Evolutionary conservation across 1,140 invertebrate species (phyloP).

Genomic region (Hylaeus anthracinus): DNA sequence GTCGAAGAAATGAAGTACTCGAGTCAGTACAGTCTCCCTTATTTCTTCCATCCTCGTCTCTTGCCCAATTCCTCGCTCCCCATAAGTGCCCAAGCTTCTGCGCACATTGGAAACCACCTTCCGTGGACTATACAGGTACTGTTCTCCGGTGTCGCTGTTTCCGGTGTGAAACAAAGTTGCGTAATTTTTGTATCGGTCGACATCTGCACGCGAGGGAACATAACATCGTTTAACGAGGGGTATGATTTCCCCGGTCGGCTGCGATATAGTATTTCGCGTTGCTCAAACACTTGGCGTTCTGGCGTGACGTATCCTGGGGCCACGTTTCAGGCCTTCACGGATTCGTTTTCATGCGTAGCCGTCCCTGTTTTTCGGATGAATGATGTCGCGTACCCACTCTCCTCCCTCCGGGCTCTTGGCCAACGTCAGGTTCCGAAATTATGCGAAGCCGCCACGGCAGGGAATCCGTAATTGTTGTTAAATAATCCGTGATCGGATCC

Average conservation of each 20-base stretch:
- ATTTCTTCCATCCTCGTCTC: too few relatives aligned
- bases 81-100: too few relatives aligned
- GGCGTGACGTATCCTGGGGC: background rate
- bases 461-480: constrained; percentile 8
- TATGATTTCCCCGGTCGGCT: background rate
- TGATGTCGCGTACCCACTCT: background rate
- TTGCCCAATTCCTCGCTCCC: too few relatives aligned
- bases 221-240: constrained; percentile 5
- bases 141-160: constrained; percentile 3
- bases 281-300: constrained; percentile 28
- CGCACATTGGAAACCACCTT: too few relatives aligned
- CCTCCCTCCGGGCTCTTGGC: background rate
- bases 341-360: background rate
- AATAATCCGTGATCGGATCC: background rate
- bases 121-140: too few relatives aligned
- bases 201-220: constrained; percentile 16
- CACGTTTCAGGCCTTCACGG: background rate
- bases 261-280: constrained; percentile 45
- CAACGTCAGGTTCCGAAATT: background rate
- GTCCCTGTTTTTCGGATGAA: background rate
- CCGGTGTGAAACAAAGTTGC: constrained; percentile 40
- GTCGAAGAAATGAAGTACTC: too few relatives aligned
- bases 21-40: too few relatives aligned
- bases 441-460: background rate
- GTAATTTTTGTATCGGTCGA: constrained; percentile 37